Conservation (phyloP, 35 echinoderm and acorn worm species). For the Diadema setosum region DNA sequence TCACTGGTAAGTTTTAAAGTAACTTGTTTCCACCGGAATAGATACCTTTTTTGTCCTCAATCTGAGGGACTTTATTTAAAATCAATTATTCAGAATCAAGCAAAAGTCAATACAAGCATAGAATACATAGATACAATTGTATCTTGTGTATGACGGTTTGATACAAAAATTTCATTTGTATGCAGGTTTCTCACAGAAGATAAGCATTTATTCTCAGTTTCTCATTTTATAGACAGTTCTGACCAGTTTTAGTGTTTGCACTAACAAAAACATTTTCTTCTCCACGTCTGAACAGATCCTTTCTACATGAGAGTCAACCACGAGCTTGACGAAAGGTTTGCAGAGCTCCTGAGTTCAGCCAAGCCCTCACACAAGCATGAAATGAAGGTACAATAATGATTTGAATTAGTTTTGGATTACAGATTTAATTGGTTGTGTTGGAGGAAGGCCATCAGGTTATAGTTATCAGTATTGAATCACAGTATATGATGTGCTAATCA, state of each 20-base stretch:
- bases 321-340: conserved; percentile 31
- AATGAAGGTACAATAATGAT: conserved; percentile 48
- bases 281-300: conserved; percentile 38
- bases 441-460: neutral
- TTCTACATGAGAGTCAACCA: conserved; percentile 59
- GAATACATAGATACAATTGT: neutral
- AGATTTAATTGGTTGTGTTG: neutral
- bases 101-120: neutral
- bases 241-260: neutral
- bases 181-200: neutral
- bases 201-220: neutral
- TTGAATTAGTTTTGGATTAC: neutral
- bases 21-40: too few relatives aligned
- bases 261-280: neutral
- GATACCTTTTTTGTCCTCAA: too few relatives aligned
- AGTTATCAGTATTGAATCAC: neutral
- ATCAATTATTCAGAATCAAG: too few relatives aligned
- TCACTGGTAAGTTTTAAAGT: too few relatives aligned
- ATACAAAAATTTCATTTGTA: neutral
- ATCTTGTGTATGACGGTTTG: neutral
- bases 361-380: conserved; percentile 17
- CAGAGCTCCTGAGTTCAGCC: neutral
- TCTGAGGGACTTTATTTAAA: too few relatives aligned
- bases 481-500: neutral
- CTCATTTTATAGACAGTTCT: neutral